Evolutionary conservation across 2,888 invertebrate genomes (phyloP).

Genomic region (Trisateles emortualis): DNA sequence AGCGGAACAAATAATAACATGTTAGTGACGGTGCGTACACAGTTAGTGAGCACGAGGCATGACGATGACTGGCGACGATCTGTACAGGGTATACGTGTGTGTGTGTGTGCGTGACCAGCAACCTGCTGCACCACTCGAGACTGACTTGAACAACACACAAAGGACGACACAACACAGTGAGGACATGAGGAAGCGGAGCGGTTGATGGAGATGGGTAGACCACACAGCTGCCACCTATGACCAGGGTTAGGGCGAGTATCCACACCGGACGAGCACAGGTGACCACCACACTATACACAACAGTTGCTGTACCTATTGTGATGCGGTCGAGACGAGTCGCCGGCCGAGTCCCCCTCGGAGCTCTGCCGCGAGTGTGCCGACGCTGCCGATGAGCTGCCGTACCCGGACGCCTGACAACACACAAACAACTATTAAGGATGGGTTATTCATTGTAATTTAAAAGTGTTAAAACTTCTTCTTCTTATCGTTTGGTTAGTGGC

Average conservation of each 20-base stretch:
- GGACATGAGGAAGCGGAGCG: background rate
- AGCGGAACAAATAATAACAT: slow-evolving; percentile 43
- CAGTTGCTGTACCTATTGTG: slow-evolving; percentile 74
- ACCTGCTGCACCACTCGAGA: background rate
- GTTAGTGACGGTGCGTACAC: slow-evolving; percentile 71
- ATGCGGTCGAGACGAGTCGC: slow-evolving; percentile 63
- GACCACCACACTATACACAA: no score
- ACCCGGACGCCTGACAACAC: slow-evolving; percentile 93
- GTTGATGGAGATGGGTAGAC: background rate
- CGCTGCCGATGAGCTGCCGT: slow-evolving; percentile 94
- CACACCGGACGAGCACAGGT: slow-evolving; percentile 10
- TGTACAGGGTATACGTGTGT: slow-evolving; percentile 42
- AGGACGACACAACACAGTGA: background rate
- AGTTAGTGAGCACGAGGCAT: slow-evolving; percentile 35
- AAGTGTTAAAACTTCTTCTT: no score
- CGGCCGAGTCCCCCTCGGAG: slow-evolving; percentile 89
- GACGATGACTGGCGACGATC: slow-evolving; percentile 33
- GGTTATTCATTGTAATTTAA: no score
- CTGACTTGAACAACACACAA: background rate
- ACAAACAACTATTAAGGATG: no score
- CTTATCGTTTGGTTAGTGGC: no score
- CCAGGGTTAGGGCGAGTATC: slow-evolving; percentile 6
- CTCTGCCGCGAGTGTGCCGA: slow-evolving; percentile 96
- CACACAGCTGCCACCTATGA: slow-evolving; percentile 7
- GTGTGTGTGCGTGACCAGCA: background rate